phyloP scores from a whole-genome alignment of 2,113 vertebrate species.

The Thamnaconus septentrionalis region DNA sequence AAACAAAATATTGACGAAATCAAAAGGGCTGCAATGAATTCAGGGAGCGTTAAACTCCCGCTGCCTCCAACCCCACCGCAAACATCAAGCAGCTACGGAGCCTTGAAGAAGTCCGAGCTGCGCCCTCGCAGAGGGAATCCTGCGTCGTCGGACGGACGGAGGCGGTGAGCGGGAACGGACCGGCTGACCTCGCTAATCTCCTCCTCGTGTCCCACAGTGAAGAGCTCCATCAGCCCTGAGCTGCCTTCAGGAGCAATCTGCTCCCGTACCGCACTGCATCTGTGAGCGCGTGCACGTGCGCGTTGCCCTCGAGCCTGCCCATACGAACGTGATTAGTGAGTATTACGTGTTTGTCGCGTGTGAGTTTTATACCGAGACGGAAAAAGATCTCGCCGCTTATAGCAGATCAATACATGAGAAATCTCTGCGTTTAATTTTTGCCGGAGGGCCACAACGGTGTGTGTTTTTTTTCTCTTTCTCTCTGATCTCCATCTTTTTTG shows the following conservation, averaged over 20 bases:
- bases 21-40: too few species aligned
- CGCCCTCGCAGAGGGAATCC: too few species aligned
- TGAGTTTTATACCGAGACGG: background rate
- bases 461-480: background rate
- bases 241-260: slow-evolving; percentile 52
- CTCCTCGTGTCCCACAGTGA: slow-evolving; percentile 40
- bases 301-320: slow-evolving; percentile 6
- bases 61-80: too few species aligned
- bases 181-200: slow-evolving; percentile 21
- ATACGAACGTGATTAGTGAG: slow-evolving; percentile 4
- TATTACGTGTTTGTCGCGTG: background rate
- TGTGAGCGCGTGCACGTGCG: background rate
- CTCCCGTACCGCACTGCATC: slow-evolving; percentile 16
- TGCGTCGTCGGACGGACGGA: background rate
- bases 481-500: background rate
- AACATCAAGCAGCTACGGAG: too few species aligned
- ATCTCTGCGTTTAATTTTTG: background rate
- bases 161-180: slow-evolving; percentile 2
- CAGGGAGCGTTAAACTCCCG: too few species aligned
- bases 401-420: too few species aligned
- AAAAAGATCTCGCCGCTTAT: too few species aligned
- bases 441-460: background rate
- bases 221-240: slow-evolving; percentile 34
- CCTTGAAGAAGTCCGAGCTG: too few species aligned
- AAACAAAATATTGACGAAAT: too few species aligned